Evolutionary conservation across 2,797 vertebrate genomes (phyloP).

Genomic region (Psittacula derbiana): DNA sequence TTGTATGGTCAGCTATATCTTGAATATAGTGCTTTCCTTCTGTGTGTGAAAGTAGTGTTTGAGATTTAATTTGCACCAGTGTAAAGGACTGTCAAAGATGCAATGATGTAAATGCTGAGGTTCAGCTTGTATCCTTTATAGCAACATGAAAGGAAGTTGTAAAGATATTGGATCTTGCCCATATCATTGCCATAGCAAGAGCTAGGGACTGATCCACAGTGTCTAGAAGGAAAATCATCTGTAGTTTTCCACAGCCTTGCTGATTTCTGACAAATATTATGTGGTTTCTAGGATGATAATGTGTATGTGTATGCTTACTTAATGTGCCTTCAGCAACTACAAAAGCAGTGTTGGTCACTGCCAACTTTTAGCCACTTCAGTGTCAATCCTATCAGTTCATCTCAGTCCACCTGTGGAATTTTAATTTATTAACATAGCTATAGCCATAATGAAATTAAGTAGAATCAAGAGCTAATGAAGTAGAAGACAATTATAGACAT

Average conservation of each 20-base stretch:
- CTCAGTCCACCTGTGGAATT: neutral
- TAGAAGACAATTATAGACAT: neutral
- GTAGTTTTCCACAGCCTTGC: neutral
- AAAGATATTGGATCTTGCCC: neutral
- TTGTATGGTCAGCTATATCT: neutral
- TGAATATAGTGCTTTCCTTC: neutral
- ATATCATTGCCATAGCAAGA: neutral
- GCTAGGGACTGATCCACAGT: neutral
- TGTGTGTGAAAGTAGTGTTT: neutral
- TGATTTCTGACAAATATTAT: neutral
- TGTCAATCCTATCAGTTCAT: neutral
- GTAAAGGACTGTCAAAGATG: neutral
- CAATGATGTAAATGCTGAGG: neutral
- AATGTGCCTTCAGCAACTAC: neutral
- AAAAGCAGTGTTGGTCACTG: neutral
- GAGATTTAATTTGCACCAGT: neutral
- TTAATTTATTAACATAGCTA: slow-evolving; percentile 22
- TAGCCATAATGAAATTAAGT: slow-evolving; percentile 11
- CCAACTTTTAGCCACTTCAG: neutral
- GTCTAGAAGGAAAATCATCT: neutral
- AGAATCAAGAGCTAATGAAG: slow-evolving; percentile 4
- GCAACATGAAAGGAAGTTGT: neutral
- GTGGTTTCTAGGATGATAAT: neutral
- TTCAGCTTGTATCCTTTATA: neutral
- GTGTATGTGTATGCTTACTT: neutral